These are phyloP conservation scores for Tachycineta bicolor DNA, from an alignment of 2,113 vertebrate genomes.

Conservation along the genomic window DNA sequence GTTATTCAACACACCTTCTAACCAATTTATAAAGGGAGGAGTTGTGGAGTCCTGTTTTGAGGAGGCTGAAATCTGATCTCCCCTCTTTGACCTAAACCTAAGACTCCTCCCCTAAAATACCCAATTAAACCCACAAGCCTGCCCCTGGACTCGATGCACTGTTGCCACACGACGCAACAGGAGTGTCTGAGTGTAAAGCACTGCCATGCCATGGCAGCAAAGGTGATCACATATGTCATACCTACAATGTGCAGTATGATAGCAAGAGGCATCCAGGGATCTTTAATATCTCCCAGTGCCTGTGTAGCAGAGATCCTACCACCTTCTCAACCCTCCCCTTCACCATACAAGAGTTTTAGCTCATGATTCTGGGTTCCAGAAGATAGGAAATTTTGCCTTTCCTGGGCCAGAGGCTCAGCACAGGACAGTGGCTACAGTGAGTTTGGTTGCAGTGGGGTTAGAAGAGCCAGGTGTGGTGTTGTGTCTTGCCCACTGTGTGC, in stretches of 20 bases:
- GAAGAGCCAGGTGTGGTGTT: neutral
- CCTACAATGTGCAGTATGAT: rapidly evolving
- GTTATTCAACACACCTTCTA: too few relatives aligned
- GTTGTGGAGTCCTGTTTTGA: too few relatives aligned
- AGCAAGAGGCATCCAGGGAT: neutral
- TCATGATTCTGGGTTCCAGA: neutral
- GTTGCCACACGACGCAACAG: too few relatives aligned
- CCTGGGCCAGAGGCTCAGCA: neutral
- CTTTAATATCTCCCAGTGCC: neutral
- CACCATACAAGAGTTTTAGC: neutral
- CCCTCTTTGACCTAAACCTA: too few relatives aligned
- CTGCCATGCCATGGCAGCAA: neutral
- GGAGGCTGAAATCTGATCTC: too few relatives aligned
- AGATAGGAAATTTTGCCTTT: neutral
- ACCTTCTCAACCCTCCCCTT: neutral
- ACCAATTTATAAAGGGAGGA: too few relatives aligned
- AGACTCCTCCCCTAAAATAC: too few relatives aligned
- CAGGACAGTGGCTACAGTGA: neutral
- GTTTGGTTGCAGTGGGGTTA: neutral
- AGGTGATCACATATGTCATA: neutral
- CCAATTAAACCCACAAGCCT: too few relatives aligned
- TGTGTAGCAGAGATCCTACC: neutral
- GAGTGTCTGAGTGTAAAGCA: neutral
- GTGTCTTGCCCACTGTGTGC: neutral
- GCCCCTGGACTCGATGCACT: too few relatives aligned